These are phyloP conservation scores for Microplitis demolitor DNA, from an alignment of 1,140 invertebrate species.

Conservation along the genomic window DNA sequence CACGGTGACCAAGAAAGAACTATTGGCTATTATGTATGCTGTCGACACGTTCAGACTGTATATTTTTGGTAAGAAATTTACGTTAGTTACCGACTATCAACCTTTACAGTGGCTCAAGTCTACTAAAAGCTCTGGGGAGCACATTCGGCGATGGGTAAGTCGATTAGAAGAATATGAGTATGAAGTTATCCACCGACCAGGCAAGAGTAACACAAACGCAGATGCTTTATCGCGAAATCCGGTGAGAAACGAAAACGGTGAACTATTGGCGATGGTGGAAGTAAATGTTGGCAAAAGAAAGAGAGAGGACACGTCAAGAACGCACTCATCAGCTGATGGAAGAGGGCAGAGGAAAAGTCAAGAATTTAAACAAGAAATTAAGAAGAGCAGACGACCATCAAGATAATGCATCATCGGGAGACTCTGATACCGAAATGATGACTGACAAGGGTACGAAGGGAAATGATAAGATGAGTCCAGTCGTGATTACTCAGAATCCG, in stretches of 20 bases:
- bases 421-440: too few relatives aligned
- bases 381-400: too few relatives aligned
- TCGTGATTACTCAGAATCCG: too few relatives aligned
- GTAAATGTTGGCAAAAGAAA: not conserved
- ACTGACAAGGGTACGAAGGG: too few relatives aligned
- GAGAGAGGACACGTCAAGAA: not conserved
- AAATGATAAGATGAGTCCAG: too few relatives aligned
- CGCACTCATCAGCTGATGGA: not conserved
- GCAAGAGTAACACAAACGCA: constrained; percentile 47
- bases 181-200: constrained; percentile 34
- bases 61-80: constrained; percentile 37
- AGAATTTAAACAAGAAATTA: too few relatives aligned
- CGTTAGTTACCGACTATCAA: too few relatives aligned
- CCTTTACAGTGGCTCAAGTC: too few relatives aligned
- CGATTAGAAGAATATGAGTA: constrained; percentile 40
- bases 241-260: not conserved
- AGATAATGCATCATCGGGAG: too few relatives aligned
- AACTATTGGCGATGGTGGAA: not conserved
- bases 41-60: constrained; percentile 56
- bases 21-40: constrained; percentile 48
- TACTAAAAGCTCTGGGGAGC: not conserved
- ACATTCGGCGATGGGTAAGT: constrained; percentile 62
- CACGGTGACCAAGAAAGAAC: constrained; percentile 40
- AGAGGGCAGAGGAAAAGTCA: too few relatives aligned
- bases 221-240: constrained; percentile 40